phyloP scores from a whole-genome alignment of 2,797 vertebrate genomes.

The Gastrophryne carolinensis region DNA sequence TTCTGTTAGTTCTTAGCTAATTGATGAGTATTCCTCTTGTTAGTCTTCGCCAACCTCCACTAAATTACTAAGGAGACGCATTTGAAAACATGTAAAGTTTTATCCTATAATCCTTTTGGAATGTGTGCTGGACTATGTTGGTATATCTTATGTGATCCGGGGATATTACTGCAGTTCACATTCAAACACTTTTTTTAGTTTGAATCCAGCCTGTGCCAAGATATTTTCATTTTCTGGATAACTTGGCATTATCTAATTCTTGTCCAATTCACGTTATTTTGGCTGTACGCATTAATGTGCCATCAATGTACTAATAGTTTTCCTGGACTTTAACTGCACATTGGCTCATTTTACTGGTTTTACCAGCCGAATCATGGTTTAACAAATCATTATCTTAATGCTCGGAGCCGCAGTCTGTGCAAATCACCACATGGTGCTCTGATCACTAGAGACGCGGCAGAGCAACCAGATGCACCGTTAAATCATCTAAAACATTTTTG shows the following conservation, averaged over 20 bases:
- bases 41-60: background rate
- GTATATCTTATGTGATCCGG: background rate
- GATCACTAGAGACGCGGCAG: constrained; percentile 53
- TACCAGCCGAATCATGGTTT: constrained; percentile 29
- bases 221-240: background rate
- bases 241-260: constrained; percentile 14
- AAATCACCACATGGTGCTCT: constrained; percentile 54
- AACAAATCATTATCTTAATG: constrained; percentile 48
- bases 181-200: background rate
- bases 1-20: background rate
- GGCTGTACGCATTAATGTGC: constrained; percentile 5
- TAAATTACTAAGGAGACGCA: constrained; percentile 1
- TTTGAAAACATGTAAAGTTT: constrained; percentile 14
- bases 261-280: background rate
- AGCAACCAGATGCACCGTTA: constrained; percentile 54
- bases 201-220: background rate
- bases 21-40: background rate
- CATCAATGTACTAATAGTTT: constrained; percentile 34
- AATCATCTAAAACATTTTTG: no score
- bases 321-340: constrained; percentile 21
- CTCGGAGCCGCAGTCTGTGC: constrained; percentile 22
- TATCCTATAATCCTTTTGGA: constrained; percentile 35
- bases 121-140: constrained; percentile 11
- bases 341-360: constrained; percentile 8
- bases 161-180: background rate